These are phyloP conservation scores for Trichogramma evanescens DNA, from an alignment of 2,888 invertebrate species.

Conservation along the genomic window DNA sequence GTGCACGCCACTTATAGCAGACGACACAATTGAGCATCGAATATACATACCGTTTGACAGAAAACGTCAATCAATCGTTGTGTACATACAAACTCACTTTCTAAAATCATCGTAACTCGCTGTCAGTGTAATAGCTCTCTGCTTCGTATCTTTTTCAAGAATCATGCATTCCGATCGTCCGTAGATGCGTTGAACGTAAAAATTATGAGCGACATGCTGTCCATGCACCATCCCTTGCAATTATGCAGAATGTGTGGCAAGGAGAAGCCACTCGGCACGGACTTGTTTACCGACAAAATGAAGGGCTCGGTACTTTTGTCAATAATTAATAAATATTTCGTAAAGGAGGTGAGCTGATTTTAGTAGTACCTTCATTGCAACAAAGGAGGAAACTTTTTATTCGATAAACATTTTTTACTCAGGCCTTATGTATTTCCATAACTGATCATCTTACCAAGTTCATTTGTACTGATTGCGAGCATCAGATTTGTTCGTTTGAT, in stretches of 20 bases:
- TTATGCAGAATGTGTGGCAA: conserved; percentile 42
- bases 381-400: not conserved
- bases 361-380: no score
- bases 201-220: no score
- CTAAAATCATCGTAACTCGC: no score
- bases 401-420: not conserved
- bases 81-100: no score
- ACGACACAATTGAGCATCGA: no score
- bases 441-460: conserved; percentile 39
- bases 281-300: conserved; percentile 40
- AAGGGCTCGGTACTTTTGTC: conserved; percentile 41
- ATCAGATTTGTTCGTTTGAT: conserved; percentile 41
- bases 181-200: no score
- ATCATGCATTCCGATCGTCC: no score
- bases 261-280: conserved; percentile 40
- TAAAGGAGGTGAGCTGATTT: conserved; percentile 36
- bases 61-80: not conserved
- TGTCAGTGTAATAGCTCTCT: no score
- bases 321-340: conserved; percentile 42
- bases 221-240: conserved; percentile 16
- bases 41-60: no score
- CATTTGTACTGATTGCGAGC: conserved; percentile 42
- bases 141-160: no score
- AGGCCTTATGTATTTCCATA: conserved; percentile 40
- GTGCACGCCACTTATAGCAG: no score